A percentile compares a stretch with the other conserved stretches of the same genome.
phyloP scores from a whole-genome alignment of 1,140 invertebrate genomes.

The Pristionchus pacificus region DNA sequence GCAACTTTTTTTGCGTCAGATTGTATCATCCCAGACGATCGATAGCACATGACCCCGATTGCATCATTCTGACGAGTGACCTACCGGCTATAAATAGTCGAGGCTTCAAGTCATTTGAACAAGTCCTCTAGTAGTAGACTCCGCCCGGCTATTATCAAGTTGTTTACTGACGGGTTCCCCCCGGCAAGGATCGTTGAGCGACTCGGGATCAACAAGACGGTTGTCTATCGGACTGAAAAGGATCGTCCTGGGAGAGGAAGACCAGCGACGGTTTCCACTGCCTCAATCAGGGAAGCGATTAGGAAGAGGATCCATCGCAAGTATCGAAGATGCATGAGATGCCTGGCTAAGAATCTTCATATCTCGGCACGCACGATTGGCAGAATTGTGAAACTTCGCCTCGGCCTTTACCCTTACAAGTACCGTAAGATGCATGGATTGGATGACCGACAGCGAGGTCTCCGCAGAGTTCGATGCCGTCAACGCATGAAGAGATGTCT shows the following conservation, averaged over 20 bases:
- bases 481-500: neutral
- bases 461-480: neutral
- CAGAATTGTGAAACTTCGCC: slow-evolving; percentile 4
- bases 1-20: no score
- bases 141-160: slow-evolving; percentile 1
- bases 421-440: neutral
- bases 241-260: neutral
- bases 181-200: neutral
- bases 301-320: neutral
- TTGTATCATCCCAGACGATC: no score
- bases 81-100: no score
- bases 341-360: neutral
- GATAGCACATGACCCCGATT: no score
- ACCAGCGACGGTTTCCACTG: neutral
- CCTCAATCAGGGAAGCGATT: neutral
- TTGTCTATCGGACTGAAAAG: neutral
- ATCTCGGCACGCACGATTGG: neutral
- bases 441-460: neutral
- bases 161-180: neutral
- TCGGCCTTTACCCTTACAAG: neutral
- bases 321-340: neutral
- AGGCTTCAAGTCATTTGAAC: no score
- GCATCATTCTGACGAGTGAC: no score
- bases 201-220: neutral
- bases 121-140: no score